phyloP scores from a whole-genome alignment of 2,888 invertebrate genomes.

The Chrysolina haemoptera region DNA sequence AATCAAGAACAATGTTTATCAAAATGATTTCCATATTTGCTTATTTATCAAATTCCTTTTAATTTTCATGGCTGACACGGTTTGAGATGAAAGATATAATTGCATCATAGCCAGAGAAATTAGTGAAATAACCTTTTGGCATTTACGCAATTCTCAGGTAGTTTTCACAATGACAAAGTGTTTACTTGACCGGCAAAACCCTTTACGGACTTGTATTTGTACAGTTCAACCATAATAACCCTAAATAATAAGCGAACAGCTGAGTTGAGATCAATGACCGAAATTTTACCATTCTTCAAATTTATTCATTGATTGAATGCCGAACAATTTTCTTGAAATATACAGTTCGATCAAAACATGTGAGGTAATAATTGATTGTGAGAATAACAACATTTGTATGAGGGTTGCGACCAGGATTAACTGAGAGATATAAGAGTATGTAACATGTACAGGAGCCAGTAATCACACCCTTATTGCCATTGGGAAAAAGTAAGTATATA shows the following conservation, averaged over 20 bases:
- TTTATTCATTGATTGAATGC: too few relatives aligned
- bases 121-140: conserved; percentile 7
- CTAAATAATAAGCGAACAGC: neutral
- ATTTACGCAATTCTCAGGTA: conserved; percentile 54
- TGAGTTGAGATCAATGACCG: neutral
- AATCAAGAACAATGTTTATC: too few relatives aligned
- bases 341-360: too few relatives aligned
- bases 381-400: too few relatives aligned
- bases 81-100: neutral
- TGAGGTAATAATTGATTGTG: too few relatives aligned
- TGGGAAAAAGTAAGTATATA: too few relatives aligned
- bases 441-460: too few relatives aligned
- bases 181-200: conserved; percentile 52
- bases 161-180: conserved; percentile 35
- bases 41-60: neutral
- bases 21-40: neutral
- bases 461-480: too few relatives aligned
- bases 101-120: neutral
- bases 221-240: conserved; percentile 13
- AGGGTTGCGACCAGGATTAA: too few relatives aligned
- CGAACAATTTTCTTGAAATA: too few relatives aligned
- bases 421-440: too few relatives aligned
- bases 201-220: conserved; percentile 46
- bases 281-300: too few relatives aligned
- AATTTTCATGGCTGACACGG: neutral